Conservation (phyloP, 1,140 invertebrate genomes). For the Musca vetustissima region DNA sequence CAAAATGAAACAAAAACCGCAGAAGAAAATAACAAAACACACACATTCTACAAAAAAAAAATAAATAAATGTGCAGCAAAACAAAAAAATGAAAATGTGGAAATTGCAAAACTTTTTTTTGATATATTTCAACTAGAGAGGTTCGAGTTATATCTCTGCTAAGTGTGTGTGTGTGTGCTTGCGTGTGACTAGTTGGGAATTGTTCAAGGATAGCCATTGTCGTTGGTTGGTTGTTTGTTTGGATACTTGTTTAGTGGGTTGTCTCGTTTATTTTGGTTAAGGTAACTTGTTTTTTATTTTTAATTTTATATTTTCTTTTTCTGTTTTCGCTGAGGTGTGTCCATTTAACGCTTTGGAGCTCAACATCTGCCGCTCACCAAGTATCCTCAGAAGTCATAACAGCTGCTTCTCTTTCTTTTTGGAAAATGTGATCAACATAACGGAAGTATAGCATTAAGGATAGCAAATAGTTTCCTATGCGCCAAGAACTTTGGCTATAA, state of each 20-base stretch:
- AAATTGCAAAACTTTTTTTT: conserved; percentile 16
- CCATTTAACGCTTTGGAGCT: conserved; percentile 11
- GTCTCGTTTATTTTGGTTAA: background rate
- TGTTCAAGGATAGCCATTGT: background rate
- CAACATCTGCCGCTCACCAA: conserved; percentile 6
- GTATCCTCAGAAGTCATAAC: conserved; percentile 11
- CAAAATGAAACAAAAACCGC: background rate
- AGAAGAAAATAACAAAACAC: background rate
- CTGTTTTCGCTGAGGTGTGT: background rate
- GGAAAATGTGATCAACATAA: conserved; percentile 20
- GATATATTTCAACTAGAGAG: no score
- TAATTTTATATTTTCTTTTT: no score
- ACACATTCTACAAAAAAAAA: background rate
- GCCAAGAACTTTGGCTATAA: background rate
- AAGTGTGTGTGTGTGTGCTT: background rate
- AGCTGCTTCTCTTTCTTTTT: conserved; percentile 13
- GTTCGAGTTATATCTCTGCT: no score
- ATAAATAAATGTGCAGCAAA: background rate
- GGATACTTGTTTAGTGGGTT: background rate
- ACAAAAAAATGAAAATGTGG: conserved; percentile 18
- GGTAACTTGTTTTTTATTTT: no score
- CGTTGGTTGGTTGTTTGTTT: background rate
- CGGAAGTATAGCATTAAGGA: conserved; percentile 18
- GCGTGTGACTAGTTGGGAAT: background rate
- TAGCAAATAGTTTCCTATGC: background rate